phyloP scores from a whole-genome alignment of 2,797 vertebrate species.

The Manis pentadactyla region DNA sequence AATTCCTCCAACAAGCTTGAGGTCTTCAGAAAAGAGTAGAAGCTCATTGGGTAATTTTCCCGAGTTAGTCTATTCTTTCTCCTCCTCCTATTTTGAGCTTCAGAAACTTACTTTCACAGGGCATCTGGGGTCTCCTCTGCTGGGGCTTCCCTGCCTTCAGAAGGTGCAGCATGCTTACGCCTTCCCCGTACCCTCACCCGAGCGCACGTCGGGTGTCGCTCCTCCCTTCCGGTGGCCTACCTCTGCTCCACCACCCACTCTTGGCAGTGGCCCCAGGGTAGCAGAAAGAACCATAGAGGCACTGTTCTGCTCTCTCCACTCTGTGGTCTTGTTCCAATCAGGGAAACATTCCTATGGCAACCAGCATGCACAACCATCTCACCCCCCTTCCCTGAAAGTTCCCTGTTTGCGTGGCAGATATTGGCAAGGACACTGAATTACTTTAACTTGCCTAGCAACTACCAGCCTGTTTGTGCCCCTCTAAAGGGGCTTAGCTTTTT shows the following conservation, averaged over 20 bases:
- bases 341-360: slow-evolving; percentile 79
- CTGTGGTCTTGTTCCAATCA: slow-evolving; percentile 64
- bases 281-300: slow-evolving; percentile 31
- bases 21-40: not conserved
- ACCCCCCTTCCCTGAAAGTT: slow-evolving; percentile 61
- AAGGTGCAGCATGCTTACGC: not conserved
- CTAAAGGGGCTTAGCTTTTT: slow-evolving; percentile 13
- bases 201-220: not conserved
- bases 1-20: slow-evolving; percentile 10
- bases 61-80: not conserved
- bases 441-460: slow-evolving; percentile 79
- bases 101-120: not conserved
- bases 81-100: not conserved
- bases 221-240: slow-evolving; percentile 1
- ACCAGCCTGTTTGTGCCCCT: slow-evolving; percentile 35
- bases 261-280: not conserved
- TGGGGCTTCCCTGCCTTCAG: not conserved
- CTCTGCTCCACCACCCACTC: not conserved
- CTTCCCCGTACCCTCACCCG: not conserved
- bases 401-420: slow-evolving; percentile 57
- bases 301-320: slow-evolving; percentile 21
- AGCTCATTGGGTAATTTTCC: not conserved
- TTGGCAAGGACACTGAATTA: slow-evolving; percentile 74
- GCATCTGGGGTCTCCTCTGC: not conserved
- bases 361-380: slow-evolving; percentile 53